A percentile compares a stretch with the other conserved stretches of the same genome.
Evolutionary conservation across 2,797 vertebrate species (phyloP).

Genomic region (Meda fulgida): DNA sequence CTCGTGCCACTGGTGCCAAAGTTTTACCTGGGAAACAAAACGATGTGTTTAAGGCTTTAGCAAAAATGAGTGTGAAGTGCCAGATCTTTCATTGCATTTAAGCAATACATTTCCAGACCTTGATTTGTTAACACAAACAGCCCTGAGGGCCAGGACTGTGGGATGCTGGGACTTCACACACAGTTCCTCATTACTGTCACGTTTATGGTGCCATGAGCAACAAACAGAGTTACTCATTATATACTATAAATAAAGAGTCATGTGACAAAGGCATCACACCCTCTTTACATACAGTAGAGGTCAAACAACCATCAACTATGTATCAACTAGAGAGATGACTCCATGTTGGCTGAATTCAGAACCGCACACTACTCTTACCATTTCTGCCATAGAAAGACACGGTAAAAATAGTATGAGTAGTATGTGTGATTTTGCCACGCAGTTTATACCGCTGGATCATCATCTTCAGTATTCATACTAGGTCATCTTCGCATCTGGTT

Average conservation of each 20-base stretch:
- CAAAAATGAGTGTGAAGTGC: background rate
- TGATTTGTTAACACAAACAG: conserved; percentile 1
- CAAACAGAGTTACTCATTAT: conserved; percentile 15
- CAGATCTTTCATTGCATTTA: background rate
- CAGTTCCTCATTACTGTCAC: conserved; percentile 22
- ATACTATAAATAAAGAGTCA: conserved; percentile 22
- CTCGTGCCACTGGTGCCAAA: background rate
- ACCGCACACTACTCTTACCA: background rate
- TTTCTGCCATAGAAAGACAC: background rate
- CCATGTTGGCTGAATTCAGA: background rate
- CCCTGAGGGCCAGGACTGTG: background rate
- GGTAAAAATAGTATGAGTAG: background rate
- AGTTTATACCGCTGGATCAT: background rate
- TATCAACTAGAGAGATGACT: background rate
- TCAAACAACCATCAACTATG: background rate
- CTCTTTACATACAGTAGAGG: background rate
- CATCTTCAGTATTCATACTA: background rate
- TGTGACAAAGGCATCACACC: background rate
- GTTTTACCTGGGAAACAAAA: background rate
- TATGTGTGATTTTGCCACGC: background rate
- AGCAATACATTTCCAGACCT: background rate
- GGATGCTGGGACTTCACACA: conserved; percentile 13
- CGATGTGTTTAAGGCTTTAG: background rate
- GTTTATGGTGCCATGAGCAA: background rate
- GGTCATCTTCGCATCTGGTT: background rate